Base-by-base conservation (phyloP, 1,140 invertebrate genomes). In the Ostrea edulis region DNA sequence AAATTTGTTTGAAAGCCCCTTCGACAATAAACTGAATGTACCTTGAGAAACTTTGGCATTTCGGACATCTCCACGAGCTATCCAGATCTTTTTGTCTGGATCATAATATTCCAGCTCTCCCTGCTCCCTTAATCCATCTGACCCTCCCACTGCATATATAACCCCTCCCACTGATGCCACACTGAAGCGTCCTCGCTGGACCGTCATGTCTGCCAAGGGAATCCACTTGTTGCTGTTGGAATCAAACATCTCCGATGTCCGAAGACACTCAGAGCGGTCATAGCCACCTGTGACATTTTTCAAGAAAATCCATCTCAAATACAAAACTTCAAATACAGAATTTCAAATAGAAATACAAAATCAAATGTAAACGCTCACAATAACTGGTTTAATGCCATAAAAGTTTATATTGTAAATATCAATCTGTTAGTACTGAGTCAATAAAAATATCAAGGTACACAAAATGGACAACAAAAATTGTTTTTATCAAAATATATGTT, bases 221-320 rank as follows among this genome's bases (percentile, higher is more conserved):
- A 95, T 94, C 97, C 97, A 98, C 52, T 93, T 95, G 93, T 98
- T 98, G 8, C 94, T 95, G 58, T 95, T 94, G 4, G 97, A 96
- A 92, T 97, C 96, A 94, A 97, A 98, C 25, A 96, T 95, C 95
- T 98, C 97, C 1, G 97, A 97, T 20, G 96, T 96, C 85, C 96
- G 96, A 71, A 98, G 95, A 93, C 97, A 98, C 93, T 98, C 97
- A 22, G 97, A 97, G 71, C 97, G 96, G 94, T 98, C 97, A 94
- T 98, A 98, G 11, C 98, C 97, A 94, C 97, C 97, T 97, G 93
- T 12, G 81, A 87, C 51, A 83, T n/a, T 62, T 44, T 44, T 44
- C 35, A 44, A 44, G 35, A 44, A 44, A 44, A 44, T 44, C 1
- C 35, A 44, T 44, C n/a, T n/a, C n/a, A n/a, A 44, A 44, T 1